A percentile compares a stretch with the other conserved stretches of the same genome.
phyloP scores from a whole-genome alignment of 2,888 invertebrate genomes.

The Conistra vaccinii region DNA sequence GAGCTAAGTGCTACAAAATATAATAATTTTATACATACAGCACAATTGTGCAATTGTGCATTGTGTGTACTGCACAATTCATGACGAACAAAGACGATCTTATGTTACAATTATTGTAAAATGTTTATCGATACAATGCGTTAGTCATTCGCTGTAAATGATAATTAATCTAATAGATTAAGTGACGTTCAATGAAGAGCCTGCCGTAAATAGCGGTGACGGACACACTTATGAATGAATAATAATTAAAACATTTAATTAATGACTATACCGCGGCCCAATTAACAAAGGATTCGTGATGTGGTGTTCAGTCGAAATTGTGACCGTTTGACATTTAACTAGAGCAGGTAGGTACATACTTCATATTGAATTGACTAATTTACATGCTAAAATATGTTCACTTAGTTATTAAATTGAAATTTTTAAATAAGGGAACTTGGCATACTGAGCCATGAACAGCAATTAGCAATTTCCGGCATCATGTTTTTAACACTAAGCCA shows the following conservation, averaged over 20 bases:
- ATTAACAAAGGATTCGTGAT: slow-evolving; percentile 39
- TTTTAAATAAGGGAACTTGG: too few relatives aligned
- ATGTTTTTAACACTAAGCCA: slow-evolving; percentile 6
- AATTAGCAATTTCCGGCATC: slow-evolving; percentile 27
- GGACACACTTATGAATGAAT: slow-evolving; percentile 46
- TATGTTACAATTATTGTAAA: slow-evolving; percentile 72
- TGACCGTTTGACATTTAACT: slow-evolving; percentile 1
- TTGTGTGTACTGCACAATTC: too few relatives aligned
- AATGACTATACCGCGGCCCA: slow-evolving; percentile 26
- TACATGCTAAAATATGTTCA: not conserved
- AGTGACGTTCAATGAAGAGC: slow-evolving; percentile 33
- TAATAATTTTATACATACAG: slow-evolving; percentile 46
- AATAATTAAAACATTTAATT: slow-evolving; percentile 57
- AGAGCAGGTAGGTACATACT: too few relatives aligned
- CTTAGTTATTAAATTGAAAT: not conserved
- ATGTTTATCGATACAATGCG: slow-evolving; percentile 70
- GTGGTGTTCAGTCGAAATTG: slow-evolving; percentile 4
- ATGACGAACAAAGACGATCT: slow-evolving; percentile 70
- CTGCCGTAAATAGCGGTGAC: slow-evolving; percentile 53
- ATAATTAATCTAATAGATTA: slow-evolving; percentile 67
- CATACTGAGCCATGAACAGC: not conserved
- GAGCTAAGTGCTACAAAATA: slow-evolving; percentile 35
- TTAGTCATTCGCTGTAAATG: slow-evolving; percentile 70
- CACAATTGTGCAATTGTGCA: slow-evolving; percentile 49
- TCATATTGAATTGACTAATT: not conserved